These are phyloP conservation scores for Puffinus mauretanicus DNA, from an alignment of 2,113 vertebrate species.

Conservation along the genomic window DNA sequence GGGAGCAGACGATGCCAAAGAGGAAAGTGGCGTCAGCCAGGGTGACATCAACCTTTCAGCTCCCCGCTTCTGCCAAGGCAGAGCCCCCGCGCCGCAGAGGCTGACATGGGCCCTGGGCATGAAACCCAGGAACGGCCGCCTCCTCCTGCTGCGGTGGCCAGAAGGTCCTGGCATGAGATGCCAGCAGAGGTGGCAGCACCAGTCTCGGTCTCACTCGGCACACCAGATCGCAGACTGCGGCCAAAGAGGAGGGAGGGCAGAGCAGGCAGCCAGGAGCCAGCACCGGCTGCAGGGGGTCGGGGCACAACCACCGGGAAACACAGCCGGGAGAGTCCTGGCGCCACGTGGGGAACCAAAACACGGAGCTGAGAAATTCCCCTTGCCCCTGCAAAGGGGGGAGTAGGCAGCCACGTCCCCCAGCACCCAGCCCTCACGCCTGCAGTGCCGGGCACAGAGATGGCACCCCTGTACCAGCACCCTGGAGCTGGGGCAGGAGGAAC, in stretches of 20 bases:
- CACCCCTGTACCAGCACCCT: not conserved
- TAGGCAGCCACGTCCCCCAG: not conserved
- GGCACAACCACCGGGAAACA: accelerated
- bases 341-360: accelerated
- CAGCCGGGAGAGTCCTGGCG: accelerated
- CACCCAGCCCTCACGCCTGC: not conserved
- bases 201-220: accelerated
- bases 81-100: accelerated
- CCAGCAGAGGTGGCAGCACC: not conserved
- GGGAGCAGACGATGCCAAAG: not conserved
- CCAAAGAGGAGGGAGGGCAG: not conserved
- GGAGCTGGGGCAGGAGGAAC: not conserved
- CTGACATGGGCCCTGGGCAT: accelerated
- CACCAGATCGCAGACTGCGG: not conserved
- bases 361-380: not conserved
- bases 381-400: not conserved
- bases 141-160: not conserved
- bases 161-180: not conserved
- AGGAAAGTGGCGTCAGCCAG: not conserved
- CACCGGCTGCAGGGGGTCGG: accelerated
- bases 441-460: not conserved
- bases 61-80: not conserved
- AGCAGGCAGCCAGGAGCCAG: not conserved
- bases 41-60: not conserved
- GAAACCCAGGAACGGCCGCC: not conserved